phyloP scores from a whole-genome alignment of 2,113 vertebrate genomes.

The Hoplias malabaricus region DNA sequence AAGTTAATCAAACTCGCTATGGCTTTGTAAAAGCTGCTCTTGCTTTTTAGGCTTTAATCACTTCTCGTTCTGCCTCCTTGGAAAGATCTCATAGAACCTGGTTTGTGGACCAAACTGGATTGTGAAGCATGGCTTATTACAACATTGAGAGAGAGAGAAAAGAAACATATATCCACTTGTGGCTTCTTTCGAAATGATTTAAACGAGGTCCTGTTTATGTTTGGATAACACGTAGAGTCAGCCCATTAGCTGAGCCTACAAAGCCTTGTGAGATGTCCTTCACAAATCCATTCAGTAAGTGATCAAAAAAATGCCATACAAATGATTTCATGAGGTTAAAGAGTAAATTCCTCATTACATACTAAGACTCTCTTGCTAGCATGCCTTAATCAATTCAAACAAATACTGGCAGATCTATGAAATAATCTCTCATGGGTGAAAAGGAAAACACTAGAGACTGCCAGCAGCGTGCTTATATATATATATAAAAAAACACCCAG shows the following conservation, averaged over 20 bases:
- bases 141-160: background rate
- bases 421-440: slow-evolving; percentile 46
- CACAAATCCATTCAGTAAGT: slow-evolving; percentile 12
- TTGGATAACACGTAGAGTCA: background rate
- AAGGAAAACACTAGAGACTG: slow-evolving; percentile 35
- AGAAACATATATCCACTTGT: background rate
- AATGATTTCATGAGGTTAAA: slow-evolving; percentile 25
- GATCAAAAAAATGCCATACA: slow-evolving; percentile 10
- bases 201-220: background rate
- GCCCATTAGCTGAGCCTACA: slow-evolving; percentile 4
- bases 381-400: slow-evolving; percentile 32
- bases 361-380: slow-evolving; percentile 33
- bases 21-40: background rate
- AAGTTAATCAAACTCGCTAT: slow-evolving; percentile 8
- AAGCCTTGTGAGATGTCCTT: background rate
- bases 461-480: slow-evolving; percentile 18
- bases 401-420: slow-evolving; percentile 48
- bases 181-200: background rate
- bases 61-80: background rate
- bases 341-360: slow-evolving; percentile 33
- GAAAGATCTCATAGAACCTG: background rate
- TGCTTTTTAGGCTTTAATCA: slow-evolving; percentile 10
- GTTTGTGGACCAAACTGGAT: slow-evolving; percentile 3
- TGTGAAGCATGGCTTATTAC: background rate
- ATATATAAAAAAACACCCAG: slow-evolving; percentile 23